Base-by-base conservation (phyloP, 2,797 vertebrate species). In the Sparidentex hasta region DNA sequence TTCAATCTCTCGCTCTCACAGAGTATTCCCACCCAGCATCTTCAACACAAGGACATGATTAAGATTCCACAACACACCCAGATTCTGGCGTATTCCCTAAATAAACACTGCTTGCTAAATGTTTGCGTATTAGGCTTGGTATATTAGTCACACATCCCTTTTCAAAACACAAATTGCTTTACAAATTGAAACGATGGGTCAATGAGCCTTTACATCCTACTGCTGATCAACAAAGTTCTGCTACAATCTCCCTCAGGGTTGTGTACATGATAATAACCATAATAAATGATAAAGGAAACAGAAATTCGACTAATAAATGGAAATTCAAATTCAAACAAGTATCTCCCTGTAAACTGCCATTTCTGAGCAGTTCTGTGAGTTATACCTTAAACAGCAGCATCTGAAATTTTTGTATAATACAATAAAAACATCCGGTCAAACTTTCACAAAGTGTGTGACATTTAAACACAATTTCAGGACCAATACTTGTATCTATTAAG, bases 31-130 rank as follows among this genome's bases (percentile, higher is more conserved):
- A 57, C 48, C 54, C 74, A 52, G 20, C 33, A 62, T 69, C 64
- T 71, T 33, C 29, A 61, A 80, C 65, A 81, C 52, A 86, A 21
- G 43, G 73, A 73, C 59, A 69, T 17, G 25, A 74, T 78, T 80
- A 85, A 69, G 54, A 85, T 85, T 83, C 81, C 82, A 70, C 18
- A 77, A 72, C 44, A 7, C 44, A 20, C 50, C 71, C 83, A 74
- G 50, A 84, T 71, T 78, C 73, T 76, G 67, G 43, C 75, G 65
- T 63, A 27, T 63, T 84, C 67, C 77, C 59, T 82, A 41, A 69
- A 54, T 82, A 76, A 80, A 78, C 58, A 66, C 4, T 3, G 33
- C 71, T 55, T 64, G 57, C 38, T 56, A 65, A 43, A 64, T 65
- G 46, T 65, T 33, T 16, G 38, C 1, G 3, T 50, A 72, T 61